Conservation (phyloP, 23 tunicate species). For the Ascidia mentula region DNA sequence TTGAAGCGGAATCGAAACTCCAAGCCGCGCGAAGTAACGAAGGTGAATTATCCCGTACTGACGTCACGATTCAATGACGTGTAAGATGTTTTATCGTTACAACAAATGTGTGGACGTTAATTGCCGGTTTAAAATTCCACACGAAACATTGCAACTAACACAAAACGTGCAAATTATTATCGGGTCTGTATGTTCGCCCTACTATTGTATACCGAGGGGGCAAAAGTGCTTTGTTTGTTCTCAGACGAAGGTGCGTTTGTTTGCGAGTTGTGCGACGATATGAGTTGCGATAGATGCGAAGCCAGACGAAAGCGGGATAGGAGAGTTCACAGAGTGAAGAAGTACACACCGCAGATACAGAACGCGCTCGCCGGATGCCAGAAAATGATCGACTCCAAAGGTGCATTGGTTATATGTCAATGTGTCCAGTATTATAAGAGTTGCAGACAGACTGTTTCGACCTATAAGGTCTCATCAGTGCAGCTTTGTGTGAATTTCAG, state of each 20-base stretch:
- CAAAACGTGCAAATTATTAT: too few relatives aligned
- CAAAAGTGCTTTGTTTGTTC: too few relatives aligned
- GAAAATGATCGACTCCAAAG: conserved; percentile 13
- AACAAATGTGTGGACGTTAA: not conserved
- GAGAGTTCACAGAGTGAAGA: not conserved
- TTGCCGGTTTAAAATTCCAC: too few relatives aligned
- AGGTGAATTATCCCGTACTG: not conserved
- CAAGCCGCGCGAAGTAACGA: not conserved
- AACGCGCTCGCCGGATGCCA: conserved; percentile 18
- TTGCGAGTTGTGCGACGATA: conserved; percentile 19
- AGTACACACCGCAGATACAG: conserved; percentile 24
- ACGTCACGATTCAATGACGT: not conserved
- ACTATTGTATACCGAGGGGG: too few relatives aligned
- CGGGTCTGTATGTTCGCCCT: too few relatives aligned
- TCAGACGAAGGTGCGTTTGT: not conserved
- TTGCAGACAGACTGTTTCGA: too few relatives aligned
- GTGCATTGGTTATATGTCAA: too few relatives aligned
- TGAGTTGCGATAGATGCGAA: conserved; percentile 5
- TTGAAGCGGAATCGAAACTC: not conserved
- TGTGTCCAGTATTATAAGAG: too few relatives aligned
- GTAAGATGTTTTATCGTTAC: not conserved
- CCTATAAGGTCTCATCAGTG: too few relatives aligned
- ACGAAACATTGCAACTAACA: too few relatives aligned
- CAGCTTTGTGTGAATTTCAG: too few relatives aligned
- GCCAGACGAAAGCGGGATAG: conserved; percentile 3